Evolutionary conservation across 2,797 vertebrate species (phyloP), one percentile per base, ranked within the genome.

Genomic region (Peromyscus melanophrys): DNA sequence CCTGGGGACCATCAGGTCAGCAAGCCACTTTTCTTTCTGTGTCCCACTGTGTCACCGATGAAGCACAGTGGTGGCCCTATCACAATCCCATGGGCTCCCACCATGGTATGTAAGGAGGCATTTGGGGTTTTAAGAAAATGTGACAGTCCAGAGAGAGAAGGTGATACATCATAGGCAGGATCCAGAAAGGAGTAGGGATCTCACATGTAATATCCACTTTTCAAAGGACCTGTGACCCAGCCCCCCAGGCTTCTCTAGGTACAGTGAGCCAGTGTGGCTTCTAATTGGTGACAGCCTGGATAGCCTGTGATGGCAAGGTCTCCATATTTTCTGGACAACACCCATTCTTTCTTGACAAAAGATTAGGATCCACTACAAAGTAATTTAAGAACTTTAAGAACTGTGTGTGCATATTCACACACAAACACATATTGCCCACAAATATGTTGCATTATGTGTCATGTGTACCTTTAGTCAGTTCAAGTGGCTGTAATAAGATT

Each of bases 341-440:
- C 29, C 11, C 6, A 65, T 75, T 55, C 37, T 84, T 90, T 77
- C 37, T 92, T 93, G 93, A 78, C 10, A 88, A 49, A 49, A 69
- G 40, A 49, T 89, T 27, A 92, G 86, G 25, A 59, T 87, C 16
- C 59, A 71, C 81, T 96, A 87, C 71, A 19, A 84, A 71, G 31
- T 25, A 89, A 40, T 92, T 29, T 92, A 89, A 94, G 10, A 34
- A 57, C 71, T 78, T 93, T 69, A 81, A 52, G 29, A 46, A 3
- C 4, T 65, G 25, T 55, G 17, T 37, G 1, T 27, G 37, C 6
- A 7, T 69, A n/a, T 29, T 46, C 43, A 78, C 49, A 65, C 23
- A n/a, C 49, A 65, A 57, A 81, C 52, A 25, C 52, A 52, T 13
- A 49, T 21, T 25, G 61, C 37, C 29, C 59, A 61, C 14, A 83